Base-by-base conservation (phyloP, 2,888 invertebrate genomes). In the Acheta domesticus region DNA sequence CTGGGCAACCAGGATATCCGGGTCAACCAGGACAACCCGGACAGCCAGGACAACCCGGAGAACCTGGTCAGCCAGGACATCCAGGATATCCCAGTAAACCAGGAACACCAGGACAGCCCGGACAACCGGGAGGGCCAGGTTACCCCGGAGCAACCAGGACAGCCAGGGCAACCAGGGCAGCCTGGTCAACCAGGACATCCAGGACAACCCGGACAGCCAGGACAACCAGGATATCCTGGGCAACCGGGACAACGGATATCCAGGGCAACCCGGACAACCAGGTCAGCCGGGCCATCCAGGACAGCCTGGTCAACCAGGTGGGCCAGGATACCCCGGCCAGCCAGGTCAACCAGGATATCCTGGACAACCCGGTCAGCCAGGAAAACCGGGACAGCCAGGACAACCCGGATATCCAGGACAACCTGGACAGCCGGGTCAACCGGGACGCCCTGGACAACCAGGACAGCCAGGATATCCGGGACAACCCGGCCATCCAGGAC, bases 231-330 rank as follows among this genome's bases (percentile, higher is more conserved):
- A 74, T 83, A 85, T 2, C 87, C 87, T 50, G 86, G 86, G 73
- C 77, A 74, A 11, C 80, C 82, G 2, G 82, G 82, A 77, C 23
- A 23, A 23, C 23, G 23, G 23, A 2, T 2, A 23, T 3, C 23
- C 23, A 3, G 23, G 23, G 49, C 79, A 20, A 77, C 81, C 82
- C 73, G 82, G 86, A 75, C 84, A 85, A 5, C 85, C 86, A 2
- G 86, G 86, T 12, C 81, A 82, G 16, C 82, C 82, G 21, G 81
- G 82, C 36, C 75, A 49, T 14, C 86, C 85, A 1, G 83, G 86
- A 77, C 85, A 85, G 3, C 85, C 87, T 49, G 85, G 86, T 83
- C 86, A 86, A 19, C 87, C 87, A 8, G 85, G 86, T 2, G 82
- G 85, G 50, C 86, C 86, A 80, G 80, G 84, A 75, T 82, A 85